Conservation (phyloP, 1,140 invertebrate species). For the Maniola jurtina region DNA sequence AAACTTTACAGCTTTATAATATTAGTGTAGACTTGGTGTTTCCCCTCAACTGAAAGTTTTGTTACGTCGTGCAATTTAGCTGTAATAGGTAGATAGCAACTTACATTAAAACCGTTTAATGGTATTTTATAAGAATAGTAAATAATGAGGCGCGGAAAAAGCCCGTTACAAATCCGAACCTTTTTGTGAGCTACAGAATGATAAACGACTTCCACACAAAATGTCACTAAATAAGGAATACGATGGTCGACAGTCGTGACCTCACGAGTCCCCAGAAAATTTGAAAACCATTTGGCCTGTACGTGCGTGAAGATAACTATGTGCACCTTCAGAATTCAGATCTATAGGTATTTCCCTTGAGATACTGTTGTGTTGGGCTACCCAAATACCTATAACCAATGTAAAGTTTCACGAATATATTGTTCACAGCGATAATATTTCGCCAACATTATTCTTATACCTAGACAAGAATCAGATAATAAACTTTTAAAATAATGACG, state of each 20-base stretch:
- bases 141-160: constrained; percentile 11
- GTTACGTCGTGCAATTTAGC: too few relatives aligned
- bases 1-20: too few relatives aligned
- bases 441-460: constrained; percentile 1
- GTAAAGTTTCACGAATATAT: constrained; percentile 8
- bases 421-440: constrained; percentile 1
- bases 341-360: constrained; percentile 42
- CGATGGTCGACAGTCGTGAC: constrained; percentile 53
- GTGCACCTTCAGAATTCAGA: constrained; percentile 41
- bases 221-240: constrained; percentile 42
- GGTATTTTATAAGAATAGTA: not conserved
- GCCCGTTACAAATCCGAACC: constrained; percentile 18
- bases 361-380: constrained; percentile 16
- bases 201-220: constrained; percentile 53
- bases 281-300: constrained; percentile 54
- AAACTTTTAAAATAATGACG: not conserved
- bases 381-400: not conserved
- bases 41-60: too few relatives aligned
- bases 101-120: not conserved
- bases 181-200: constrained; percentile 34
- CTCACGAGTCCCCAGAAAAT: constrained; percentile 60
- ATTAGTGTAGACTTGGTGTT: too few relatives aligned
- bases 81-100: too few relatives aligned
- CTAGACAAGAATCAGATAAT: not conserved
- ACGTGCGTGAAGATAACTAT: constrained; percentile 58